Base-by-base conservation (phyloP, 2,888 invertebrate genomes). In the Eupelmus urozonus region DNA sequence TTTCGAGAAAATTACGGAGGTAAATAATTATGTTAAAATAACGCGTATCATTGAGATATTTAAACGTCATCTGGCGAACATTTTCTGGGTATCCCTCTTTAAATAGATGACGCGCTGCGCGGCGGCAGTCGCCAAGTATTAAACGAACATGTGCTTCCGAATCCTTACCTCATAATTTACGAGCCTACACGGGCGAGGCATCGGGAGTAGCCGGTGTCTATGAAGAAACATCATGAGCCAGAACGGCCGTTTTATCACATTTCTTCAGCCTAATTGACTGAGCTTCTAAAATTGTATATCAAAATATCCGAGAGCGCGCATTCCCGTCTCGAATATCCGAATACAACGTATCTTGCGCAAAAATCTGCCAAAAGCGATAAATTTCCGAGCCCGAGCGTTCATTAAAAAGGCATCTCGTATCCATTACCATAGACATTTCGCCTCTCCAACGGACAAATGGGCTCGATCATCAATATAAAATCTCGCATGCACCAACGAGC, bases 231-330 rank as follows among this genome's bases (percentile, higher is more conserved):
- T 27, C 62, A 29, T 7, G 57, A 59, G 74, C 67, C 60, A 67
- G 49, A 27, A 25, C 65, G n/a, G 62, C 49, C 70, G 63, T 71
- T 71, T 27, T 66, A 66, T 72, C 66, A 34, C 16, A 27, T 67
- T 67, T 66, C 67, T 73, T 34, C 60, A 78, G 45, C 9, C 34
- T 55, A 78, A 78, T 77, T 77, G 60, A 60, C 53, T 42, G 53
- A 57, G n/a, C 60, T 77, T 72, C 77, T 77, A 66, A 72, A 67
- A 77, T 53, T 55, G 45, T 55, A 53, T 42, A 63, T 34, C 5
- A 62, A 67, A 59, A 51, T 34, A 34, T 5, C 3, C n/a, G n/a
- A n/a, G n/a, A n/a, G n/a, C n/a, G n/a, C n/a, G n/a, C n/a, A n/a
- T n/a, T n/a, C n/a, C n/a, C n/a, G 3, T 34, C 34, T 34, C 34